Conservation (phyloP, 1,140 invertebrate species). For the Linepithema humile region DNA sequence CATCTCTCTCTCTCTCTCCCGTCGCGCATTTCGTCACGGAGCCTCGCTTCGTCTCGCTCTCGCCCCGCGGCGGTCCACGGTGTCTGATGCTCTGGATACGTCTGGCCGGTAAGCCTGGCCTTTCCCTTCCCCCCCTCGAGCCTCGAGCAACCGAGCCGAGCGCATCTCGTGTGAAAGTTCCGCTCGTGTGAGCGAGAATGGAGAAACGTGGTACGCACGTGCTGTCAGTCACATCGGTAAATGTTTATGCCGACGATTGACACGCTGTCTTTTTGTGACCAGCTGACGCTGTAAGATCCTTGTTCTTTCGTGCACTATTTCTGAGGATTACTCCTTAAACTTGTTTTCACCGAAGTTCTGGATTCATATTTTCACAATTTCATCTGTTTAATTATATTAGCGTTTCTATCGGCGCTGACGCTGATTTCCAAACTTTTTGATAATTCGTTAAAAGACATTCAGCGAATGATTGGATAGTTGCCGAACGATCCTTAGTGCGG, state of each 20-base stretch:
- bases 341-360: neutral
- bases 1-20: neutral
- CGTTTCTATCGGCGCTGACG: no score
- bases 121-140: no score
- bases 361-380: neutral
- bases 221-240: conserved; percentile 1
- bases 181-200: conserved; percentile 34
- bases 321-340: neutral
- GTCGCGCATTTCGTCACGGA: neutral
- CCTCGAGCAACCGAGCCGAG: conserved; percentile 7
- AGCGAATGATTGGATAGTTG: neutral
- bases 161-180: conserved; percentile 49
- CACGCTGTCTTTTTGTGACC: neutral
- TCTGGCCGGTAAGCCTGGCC: neutral
- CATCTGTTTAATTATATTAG: neutral
- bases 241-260: conserved; percentile 39
- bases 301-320: neutral
- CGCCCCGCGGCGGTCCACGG: conserved; percentile 4
- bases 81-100: conserved; percentile 5
- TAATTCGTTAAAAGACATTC: conserved; percentile 56
- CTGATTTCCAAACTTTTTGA: conserved; percentile 20
- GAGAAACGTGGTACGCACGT: conserved; percentile 41
- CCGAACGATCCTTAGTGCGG: conserved; percentile 14
- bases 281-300: neutral
- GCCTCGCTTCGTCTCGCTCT: conserved; percentile 27